Percentiles rank a stretch among this genome's conserved stretches.
Conservation (phyloP, 2,797 vertebrate species). For the Pampus argenteus region DNA sequence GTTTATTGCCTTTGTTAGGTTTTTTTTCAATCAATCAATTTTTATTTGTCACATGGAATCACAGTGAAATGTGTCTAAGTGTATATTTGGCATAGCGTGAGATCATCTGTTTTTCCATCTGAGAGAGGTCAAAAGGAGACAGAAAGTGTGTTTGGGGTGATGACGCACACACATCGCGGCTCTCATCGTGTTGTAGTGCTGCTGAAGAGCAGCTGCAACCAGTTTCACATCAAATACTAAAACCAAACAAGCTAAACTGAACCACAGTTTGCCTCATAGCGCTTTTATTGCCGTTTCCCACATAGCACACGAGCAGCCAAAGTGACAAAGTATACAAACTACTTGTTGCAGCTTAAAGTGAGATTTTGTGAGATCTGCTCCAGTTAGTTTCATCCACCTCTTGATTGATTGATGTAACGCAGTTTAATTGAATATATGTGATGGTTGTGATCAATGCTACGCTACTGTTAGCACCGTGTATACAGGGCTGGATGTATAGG, state of each 20-base stretch:
- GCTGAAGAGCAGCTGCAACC: slow-evolving; percentile 51
- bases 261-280: slow-evolving; percentile 9
- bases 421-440: neutral
- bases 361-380: neutral
- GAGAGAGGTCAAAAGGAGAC: slow-evolving; percentile 7
- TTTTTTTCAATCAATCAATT: too few relatives aligned
- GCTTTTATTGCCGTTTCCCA: slow-evolving; percentile 34
- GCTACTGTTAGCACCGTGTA: too few relatives aligned
- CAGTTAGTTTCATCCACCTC: neutral
- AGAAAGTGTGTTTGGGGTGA: slow-evolving; percentile 9
- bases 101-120: slow-evolving; percentile 61
- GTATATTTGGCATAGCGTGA: slow-evolving; percentile 52
- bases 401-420: neutral
- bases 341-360: slow-evolving; percentile 2
- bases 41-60: too few relatives aligned
- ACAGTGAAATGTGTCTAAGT: too few relatives aligned
- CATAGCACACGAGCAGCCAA: slow-evolving; percentile 10
- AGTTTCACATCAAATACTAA: slow-evolving; percentile 41
- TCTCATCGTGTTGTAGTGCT: slow-evolving; percentile 2
- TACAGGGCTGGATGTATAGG: too few relatives aligned
- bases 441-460: neutral
- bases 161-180: slow-evolving; percentile 11
- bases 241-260: slow-evolving; percentile 9
- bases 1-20: slow-evolving; percentile 69
- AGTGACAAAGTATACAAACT: too few relatives aligned